phyloP scores from a whole-genome alignment of 2,113 vertebrate species.

The Actenoides lindsayi region DNA sequence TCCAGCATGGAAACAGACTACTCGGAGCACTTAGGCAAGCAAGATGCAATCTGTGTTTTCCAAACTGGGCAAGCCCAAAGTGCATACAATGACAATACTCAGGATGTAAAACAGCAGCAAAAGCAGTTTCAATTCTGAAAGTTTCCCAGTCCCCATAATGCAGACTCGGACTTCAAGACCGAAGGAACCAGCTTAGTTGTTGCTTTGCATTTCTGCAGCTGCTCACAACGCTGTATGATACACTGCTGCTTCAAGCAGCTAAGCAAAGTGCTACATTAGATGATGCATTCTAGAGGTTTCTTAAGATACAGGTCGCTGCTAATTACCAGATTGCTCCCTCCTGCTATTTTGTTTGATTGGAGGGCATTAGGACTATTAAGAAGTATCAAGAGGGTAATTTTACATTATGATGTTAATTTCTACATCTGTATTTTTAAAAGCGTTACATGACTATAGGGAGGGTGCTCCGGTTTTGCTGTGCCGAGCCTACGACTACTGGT shows the following conservation, averaged over 20 bases:
- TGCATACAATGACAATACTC: not conserved
- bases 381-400: not conserved
- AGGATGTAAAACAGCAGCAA: not conserved
- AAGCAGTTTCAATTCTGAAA: not conserved
- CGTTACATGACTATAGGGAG: fast-evolving
- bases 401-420: not conserved
- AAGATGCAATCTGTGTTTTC: not conserved
- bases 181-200: not conserved
- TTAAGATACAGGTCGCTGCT: not conserved
- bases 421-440: not conserved
- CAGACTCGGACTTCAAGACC: not conserved
- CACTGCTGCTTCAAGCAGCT: fast-evolving
- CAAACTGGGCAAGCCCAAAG: not conserved
- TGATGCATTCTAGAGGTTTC: not conserved
- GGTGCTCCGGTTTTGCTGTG: not conserved
- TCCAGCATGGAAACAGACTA: not conserved
- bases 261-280: not conserved
- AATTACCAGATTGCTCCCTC: not conserved
- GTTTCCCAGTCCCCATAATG: not conserved
- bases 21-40: not conserved
- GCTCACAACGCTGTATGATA: not conserved
- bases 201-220: not conserved
- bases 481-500: not conserved
- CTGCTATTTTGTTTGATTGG: not conserved
- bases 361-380: not conserved